Conservation (phyloP, 2,888 invertebrate species). For the Poecilus cupreus region DNA sequence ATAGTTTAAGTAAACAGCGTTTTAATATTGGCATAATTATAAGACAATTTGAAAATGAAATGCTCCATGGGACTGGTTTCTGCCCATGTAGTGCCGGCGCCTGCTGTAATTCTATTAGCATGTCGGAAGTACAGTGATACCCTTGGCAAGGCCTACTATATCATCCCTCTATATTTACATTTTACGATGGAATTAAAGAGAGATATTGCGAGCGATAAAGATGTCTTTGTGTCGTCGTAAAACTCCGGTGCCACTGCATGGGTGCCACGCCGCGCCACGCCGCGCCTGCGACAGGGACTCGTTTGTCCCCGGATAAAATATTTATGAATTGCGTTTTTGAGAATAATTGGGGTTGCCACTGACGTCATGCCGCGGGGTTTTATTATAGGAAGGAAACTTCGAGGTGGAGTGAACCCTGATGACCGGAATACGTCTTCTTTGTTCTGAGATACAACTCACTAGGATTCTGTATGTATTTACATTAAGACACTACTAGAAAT, state of each 20-base stretch:
- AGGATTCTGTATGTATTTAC: background rate
- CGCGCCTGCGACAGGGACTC: conserved; percentile 5
- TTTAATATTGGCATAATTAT: no score
- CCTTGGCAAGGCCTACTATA: conserved; percentile 22
- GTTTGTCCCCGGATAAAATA: conserved; percentile 41
- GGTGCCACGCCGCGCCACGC: background rate
- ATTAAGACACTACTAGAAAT: no score
- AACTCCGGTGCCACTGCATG: background rate
- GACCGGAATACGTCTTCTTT: background rate
- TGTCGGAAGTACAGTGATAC: conserved; percentile 16
- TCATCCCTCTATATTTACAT: conserved; percentile 57
- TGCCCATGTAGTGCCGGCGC: background rate
- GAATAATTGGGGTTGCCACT: conserved; percentile 50
- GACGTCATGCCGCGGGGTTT: conserved; percentile 11
- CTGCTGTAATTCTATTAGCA: conserved; percentile 28
- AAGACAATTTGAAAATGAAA: no score
- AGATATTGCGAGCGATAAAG: conserved; percentile 58
- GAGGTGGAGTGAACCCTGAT: background rate
- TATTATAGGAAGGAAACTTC: conserved; percentile 9
- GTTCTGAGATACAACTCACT: background rate
- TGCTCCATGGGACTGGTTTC: background rate
- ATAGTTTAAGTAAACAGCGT: no score
- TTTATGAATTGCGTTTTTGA: conserved; percentile 53
- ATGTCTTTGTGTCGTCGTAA: conserved; percentile 56
- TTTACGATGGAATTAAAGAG: conserved; percentile 57